Conservation (phyloP, 2,888 invertebrate genomes). For the Heteromyza rotundicornis region DNA sequence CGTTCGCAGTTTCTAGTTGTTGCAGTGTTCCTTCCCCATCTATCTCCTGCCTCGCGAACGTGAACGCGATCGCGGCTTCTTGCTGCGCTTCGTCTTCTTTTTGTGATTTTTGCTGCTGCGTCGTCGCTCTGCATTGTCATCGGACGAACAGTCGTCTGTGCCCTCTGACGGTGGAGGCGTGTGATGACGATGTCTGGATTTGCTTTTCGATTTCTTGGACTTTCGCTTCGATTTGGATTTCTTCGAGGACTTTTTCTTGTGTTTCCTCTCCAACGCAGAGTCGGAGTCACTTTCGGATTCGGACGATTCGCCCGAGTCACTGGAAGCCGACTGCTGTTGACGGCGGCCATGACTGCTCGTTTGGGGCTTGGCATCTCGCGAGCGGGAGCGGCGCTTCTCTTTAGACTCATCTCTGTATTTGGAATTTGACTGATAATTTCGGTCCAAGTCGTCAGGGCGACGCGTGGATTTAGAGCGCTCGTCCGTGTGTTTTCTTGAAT, state of each 20-base stretch:
- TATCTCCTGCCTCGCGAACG: constrained; percentile 39
- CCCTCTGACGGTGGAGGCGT: constrained; percentile 17
- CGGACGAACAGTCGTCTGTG: constrained; percentile 20
- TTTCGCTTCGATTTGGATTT: constrained; percentile 45
- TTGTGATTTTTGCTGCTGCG: constrained; percentile 40
- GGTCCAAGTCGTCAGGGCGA: constrained; percentile 22
- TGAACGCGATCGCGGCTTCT: constrained; percentile 56
- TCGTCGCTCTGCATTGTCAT: constrained; percentile 17
- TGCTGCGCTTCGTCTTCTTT: constrained; percentile 60
- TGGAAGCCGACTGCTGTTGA: constrained; percentile 21
- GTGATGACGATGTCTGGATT: constrained; percentile 33
- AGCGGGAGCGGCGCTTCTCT: constrained; percentile 21
- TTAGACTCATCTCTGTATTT: constrained; percentile 11
- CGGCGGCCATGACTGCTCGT: constrained; percentile 7
- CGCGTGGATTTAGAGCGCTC: constrained; percentile 12
- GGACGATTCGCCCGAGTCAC: constrained; percentile 28
- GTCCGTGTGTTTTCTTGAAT: no score
- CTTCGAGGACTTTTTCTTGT: constrained; percentile 41
- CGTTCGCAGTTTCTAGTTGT: not conserved
- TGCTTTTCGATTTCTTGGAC: constrained; percentile 45
- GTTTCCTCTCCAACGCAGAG: constrained; percentile 43
- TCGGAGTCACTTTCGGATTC: constrained; percentile 44
- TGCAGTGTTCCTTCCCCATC: not conserved
- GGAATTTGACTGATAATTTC: not conserved
- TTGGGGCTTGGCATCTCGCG: not conserved